Conservation (phyloP, 2,888 invertebrate species). For the Dasysyrphus albostriatus region DNA sequence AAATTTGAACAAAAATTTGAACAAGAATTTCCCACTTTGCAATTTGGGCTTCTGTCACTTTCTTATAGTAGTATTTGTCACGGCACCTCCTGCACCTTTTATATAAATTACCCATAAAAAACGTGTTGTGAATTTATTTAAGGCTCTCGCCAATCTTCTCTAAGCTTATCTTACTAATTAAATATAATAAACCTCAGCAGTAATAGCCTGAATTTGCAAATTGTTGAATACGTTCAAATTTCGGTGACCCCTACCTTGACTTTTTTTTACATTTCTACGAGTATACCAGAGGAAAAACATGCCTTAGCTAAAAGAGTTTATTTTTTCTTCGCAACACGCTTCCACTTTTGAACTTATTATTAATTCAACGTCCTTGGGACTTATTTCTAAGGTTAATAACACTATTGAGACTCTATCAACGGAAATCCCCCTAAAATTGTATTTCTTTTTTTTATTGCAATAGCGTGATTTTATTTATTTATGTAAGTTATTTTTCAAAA, state of each 20-base stretch:
- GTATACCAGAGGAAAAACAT: no score
- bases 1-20: no score
- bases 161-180: not conserved
- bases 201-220: not conserved
- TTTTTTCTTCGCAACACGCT: not conserved
- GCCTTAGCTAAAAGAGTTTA: not conserved
- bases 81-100: not conserved
- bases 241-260: not conserved
- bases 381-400: slow-evolving; percentile 1
- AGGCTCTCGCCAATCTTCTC: not conserved
- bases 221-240: not conserved
- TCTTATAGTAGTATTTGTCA: no score
- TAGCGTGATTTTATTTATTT: slow-evolving; percentile 16
- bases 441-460: slow-evolving; percentile 8
- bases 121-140: not conserved
- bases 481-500: not conserved
- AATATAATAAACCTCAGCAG: not conserved
- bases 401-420: slow-evolving; percentile 17
- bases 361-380: slow-evolving; percentile 13
- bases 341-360: not conserved
- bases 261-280: no score
- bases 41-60: no score
- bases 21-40: no score
- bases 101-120: not conserved
- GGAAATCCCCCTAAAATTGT: not conserved